phyloP scores from a whole-genome alignment of 1,140 invertebrate species.

The Orius laevigatus region DNA sequence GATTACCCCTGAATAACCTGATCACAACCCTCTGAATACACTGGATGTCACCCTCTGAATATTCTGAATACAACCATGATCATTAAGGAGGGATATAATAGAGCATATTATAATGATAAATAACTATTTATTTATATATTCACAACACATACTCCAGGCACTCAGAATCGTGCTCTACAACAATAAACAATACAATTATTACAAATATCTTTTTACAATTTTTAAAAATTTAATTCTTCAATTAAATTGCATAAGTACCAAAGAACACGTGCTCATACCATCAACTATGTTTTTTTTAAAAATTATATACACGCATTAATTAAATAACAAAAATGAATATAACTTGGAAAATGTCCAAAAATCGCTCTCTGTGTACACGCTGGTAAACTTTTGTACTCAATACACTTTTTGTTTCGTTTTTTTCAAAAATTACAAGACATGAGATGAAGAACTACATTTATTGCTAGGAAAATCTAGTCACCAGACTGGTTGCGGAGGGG shows the following conservation, averaged over 20 bases:
- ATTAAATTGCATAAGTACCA: constrained; percentile 8
- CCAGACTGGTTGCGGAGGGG: too few species aligned
- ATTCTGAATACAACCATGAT: too few species aligned
- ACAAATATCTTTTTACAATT: constrained; percentile 2
- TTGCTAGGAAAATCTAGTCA: too few species aligned
- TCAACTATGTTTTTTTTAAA: background rate
- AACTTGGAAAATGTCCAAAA: background rate
- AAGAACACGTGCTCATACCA: constrained; percentile 9
- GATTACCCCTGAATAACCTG: too few species aligned
- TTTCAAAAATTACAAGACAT: constrained; percentile 2
- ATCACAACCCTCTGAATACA: too few species aligned
- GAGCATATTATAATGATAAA: constrained; percentile 3
- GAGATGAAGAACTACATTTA: background rate
- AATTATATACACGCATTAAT: background rate
- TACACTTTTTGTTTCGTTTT: background rate
- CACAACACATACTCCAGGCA: constrained; percentile 15
- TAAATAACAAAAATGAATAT: constrained; percentile 4
- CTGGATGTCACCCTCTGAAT: too few species aligned
- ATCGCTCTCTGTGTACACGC: background rate
- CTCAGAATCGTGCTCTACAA: constrained; percentile 15
- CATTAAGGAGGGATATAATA: too few species aligned
- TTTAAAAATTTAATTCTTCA: background rate
- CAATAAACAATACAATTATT: constrained; percentile 8
- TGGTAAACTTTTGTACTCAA: background rate
- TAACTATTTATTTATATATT: constrained; percentile 14